Evolutionary conservation across 1,140 invertebrate genomes (phyloP), one percentile per base, ranked within the genome.

Genomic region (Archivesica marissinica): DNA sequence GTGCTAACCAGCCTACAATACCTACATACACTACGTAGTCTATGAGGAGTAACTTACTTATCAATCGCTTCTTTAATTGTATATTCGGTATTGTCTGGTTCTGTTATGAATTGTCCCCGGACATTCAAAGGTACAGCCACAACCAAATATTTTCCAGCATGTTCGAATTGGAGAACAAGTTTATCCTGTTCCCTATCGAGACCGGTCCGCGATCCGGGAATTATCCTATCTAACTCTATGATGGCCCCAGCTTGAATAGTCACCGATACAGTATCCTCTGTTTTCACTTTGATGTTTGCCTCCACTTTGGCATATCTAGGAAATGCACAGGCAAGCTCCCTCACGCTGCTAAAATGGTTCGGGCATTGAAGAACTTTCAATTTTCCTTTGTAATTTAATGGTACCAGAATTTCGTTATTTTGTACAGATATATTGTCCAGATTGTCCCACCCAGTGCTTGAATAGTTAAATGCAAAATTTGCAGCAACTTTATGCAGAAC

Each of bases 401-500:
- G 77, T n/a, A 80, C 56, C 2, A 80, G 77, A 50, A 80, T 80
- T 44, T 80, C 77, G 20, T 68, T 39, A 23, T 39, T 23, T 0
- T 68, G 59, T 25, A 68, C 28, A 30, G 50, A n/a, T 20, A 50
- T 68, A 20, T 80, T 61, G 15, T 2, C 7, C 11, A 68, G 39
- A 0, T 9, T 0, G 13, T 1, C 1, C 13, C 30, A 38, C n/a
- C 15, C 7, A 33, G 38, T 1, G 4, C 0, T 64, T 20, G 23
- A 38, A 4, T 2, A 25, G 3, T 13, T 1, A 13, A n/a, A 23
- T 17, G 77, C 47, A 30, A 80, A 80, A 33, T 66, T 66, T 50
- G 77, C 77, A 50, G 59, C 77, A 30, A 80, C 77, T 35, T 80
- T 80, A 50, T 80, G 77, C 38, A 80, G n/a, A 2, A 47, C 30